A percentile compares a stretch with the other conserved stretches of the same genome.
These are phyloP conservation scores for Temnothorax longispinosus DNA, from an alignment of 1,140 invertebrate species.

Conservation along the genomic window DNA sequence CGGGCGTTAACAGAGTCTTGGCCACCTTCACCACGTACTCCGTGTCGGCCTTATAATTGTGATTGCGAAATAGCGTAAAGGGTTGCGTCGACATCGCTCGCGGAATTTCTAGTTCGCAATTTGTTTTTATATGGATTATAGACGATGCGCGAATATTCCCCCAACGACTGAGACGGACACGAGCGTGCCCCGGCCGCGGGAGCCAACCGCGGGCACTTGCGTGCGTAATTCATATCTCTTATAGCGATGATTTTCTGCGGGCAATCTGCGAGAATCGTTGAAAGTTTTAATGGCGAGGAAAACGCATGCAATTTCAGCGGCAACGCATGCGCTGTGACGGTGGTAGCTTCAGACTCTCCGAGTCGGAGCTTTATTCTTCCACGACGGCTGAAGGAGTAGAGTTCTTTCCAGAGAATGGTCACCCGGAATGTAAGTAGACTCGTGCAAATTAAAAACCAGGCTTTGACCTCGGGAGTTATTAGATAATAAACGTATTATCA, in stretches of 20 bases:
- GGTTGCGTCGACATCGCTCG: neutral
- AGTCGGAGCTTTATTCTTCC: conserved; percentile 21
- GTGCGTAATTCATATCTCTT: neutral
- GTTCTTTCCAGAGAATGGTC: neutral
- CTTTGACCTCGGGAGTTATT: neutral
- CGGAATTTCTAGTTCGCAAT: neutral
- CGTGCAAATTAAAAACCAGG: neutral
- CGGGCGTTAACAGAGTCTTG: conserved; percentile 75
- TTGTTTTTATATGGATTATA: neutral
- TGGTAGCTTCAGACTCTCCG: neutral
- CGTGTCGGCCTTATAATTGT: conserved; percentile 69
- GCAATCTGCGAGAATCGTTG: neutral
- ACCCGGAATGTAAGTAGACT: neutral
- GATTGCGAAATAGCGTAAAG: conserved; percentile 62
- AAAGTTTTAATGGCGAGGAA: conserved; percentile 12
- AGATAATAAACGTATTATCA: neutral
- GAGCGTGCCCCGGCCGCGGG: neutral
- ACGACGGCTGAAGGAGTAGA: neutral
- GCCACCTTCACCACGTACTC: conserved; percentile 78
- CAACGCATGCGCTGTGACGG: neutral
- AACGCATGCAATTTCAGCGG: neutral
- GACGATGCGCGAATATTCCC: neutral
- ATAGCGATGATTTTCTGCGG: neutral
- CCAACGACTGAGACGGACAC: neutral
- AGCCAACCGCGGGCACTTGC: conserved; percentile 18